Conservation (phyloP, 2,888 invertebrate species). For the Eudemis profundana region DNA sequence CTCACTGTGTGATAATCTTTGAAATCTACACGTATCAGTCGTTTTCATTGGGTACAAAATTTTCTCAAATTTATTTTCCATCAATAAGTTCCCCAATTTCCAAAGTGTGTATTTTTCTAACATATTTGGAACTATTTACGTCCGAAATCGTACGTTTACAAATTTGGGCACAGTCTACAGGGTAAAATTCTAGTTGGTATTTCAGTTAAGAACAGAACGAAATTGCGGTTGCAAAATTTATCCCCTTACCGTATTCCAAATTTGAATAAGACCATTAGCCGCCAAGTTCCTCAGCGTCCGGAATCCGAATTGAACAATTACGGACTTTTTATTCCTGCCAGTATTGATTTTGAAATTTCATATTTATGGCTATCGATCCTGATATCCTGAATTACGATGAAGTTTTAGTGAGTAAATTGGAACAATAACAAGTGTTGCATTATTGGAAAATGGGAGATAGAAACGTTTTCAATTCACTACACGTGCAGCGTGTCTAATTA, state of each 20-base stretch:
- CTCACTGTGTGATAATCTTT: too few species aligned
- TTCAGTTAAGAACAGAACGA: conserved; percentile 53
- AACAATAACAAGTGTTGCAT: neutral
- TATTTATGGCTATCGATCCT: conserved; percentile 16
- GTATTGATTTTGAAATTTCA: conserved; percentile 48
- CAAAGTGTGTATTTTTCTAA: too few species aligned
- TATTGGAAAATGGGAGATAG: neutral
- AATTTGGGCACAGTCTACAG: neutral
- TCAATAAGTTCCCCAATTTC: too few species aligned
- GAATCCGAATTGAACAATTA: conserved; percentile 55
- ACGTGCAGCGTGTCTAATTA: conserved; percentile 13
- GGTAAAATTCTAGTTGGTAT: neutral
- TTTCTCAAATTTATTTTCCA: too few species aligned
- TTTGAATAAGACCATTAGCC: conserved; percentile 69
- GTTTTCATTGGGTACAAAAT: too few species aligned
- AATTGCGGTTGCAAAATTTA: conserved; percentile 35
- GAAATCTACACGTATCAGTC: too few species aligned
- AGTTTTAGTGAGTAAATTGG: neutral
- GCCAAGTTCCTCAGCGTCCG: conserved; percentile 55
- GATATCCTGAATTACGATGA: neutral
- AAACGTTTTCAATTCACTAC: neutral
- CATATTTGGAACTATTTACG: too few species aligned
- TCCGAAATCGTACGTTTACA: too few species aligned
- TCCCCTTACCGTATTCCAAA: conserved; percentile 58
- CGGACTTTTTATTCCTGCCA: conserved; percentile 41